A percentile compares a stretch with the other conserved stretches of the same genome.
Conservation (phyloP, 1,140 invertebrate species). For the Acromyrmex heyeri region DNA sequence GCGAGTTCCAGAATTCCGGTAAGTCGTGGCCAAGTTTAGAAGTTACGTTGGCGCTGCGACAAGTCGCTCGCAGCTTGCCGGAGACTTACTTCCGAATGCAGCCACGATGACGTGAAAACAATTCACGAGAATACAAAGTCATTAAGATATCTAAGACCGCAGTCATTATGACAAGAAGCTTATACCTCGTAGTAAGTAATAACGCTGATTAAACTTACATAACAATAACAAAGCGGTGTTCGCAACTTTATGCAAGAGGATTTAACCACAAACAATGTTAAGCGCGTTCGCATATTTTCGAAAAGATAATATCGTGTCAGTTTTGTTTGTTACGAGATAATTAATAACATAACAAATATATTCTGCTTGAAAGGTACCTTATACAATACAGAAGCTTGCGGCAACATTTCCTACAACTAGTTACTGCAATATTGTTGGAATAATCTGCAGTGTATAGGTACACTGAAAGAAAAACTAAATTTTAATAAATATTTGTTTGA, state of each 20-base stretch:
- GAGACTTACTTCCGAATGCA: slow-evolving; percentile 60
- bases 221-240: slow-evolving; percentile 48
- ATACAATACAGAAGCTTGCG: too few species aligned
- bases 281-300: slow-evolving; percentile 43
- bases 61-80: slow-evolving; percentile 63
- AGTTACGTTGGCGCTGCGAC: slow-evolving; percentile 61
- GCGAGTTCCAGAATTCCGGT: slow-evolving; percentile 62
- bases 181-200: slow-evolving; percentile 59
- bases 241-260: slow-evolving; percentile 45
- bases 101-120: slow-evolving; percentile 59
- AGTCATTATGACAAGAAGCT: slow-evolving; percentile 63
- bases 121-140: slow-evolving; percentile 59
- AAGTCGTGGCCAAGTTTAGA: slow-evolving; percentile 64
- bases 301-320: not conserved
- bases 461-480: too few species aligned
- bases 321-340: slow-evolving; percentile 2
- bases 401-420: too few species aligned
- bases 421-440: too few species aligned
- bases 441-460: too few species aligned
- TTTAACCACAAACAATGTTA: slow-evolving; percentile 35
- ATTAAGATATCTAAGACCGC: slow-evolving; percentile 65
- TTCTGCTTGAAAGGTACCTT: not conserved
- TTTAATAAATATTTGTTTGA: too few species aligned
- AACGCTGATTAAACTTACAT: slow-evolving; percentile 63
- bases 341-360: not conserved